A percentile compares a stretch with the other conserved stretches of the same genome.
Evolutionary conservation across 2,113 vertebrate species (phyloP).

Genomic region (cattle (Bos taurus)): DNA sequence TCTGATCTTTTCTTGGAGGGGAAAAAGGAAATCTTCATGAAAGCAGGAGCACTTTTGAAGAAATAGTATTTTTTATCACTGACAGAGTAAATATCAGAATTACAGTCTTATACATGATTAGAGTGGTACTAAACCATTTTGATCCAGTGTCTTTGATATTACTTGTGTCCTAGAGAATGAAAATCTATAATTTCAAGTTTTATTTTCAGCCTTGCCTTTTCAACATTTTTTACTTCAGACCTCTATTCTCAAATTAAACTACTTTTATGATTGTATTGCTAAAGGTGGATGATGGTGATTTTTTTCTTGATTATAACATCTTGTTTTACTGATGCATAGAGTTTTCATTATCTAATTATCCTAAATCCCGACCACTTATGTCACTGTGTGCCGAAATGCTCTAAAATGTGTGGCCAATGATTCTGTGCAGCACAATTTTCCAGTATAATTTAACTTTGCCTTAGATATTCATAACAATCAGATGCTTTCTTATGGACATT

Average conservation of each 20-base stretch:
- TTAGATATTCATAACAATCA: background rate
- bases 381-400: background rate
- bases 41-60: background rate
- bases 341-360: background rate
- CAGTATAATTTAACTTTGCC: background rate
- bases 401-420: background rate
- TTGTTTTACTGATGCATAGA: background rate
- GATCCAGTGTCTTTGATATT: background rate
- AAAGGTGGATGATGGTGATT: background rate
- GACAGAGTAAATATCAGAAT: background rate
- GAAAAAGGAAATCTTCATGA: background rate
- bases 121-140: background rate
- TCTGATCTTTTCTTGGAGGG: background rate
- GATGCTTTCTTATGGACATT: background rate
- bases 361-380: background rate
- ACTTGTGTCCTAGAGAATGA: background rate
- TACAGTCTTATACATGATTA: background rate
- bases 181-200: background rate
- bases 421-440: background rate
- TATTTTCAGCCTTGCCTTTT: background rate
- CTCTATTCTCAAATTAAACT: background rate
- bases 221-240: background rate
- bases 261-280: background rate
- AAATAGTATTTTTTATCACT: background rate
- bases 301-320: background rate